These are phyloP conservation scores for Lucinisca nassula DNA, from an alignment of 2,888 invertebrate species.

Conservation along the genomic window DNA sequence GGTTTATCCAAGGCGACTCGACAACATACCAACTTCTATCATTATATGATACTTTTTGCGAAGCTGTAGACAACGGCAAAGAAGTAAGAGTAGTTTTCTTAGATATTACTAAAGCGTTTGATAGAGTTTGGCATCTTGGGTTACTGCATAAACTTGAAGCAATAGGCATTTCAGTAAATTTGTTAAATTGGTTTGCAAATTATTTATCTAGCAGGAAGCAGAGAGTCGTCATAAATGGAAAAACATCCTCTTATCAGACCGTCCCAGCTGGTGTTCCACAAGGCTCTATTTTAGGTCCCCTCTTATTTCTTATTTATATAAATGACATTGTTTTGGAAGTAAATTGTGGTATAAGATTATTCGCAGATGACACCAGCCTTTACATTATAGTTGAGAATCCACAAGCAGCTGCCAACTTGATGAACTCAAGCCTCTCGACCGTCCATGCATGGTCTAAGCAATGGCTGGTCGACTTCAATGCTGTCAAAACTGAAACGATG, in stretches of 20 bases:
- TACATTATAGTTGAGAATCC: too few species aligned
- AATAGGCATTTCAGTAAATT: background rate
- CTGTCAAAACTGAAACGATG: too few species aligned
- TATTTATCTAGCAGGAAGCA: background rate
- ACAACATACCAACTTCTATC: constrained; percentile 33
- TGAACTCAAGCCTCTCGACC: too few species aligned
- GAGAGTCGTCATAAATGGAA: background rate
- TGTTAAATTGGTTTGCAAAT: background rate
- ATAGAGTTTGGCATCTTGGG: constrained; percentile 38
- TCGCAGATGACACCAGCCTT: background rate
- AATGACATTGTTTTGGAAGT: background rate
- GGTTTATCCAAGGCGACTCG: constrained; percentile 33
- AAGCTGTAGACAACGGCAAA: constrained; percentile 32
- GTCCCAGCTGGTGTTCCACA: background rate
- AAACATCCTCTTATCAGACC: background rate
- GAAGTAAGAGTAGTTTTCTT: constrained; percentile 48
- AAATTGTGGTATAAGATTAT: background rate
- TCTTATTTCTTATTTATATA: background rate
- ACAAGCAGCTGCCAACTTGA: too few species aligned
- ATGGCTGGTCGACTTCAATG: too few species aligned
- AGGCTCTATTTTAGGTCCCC: background rate
- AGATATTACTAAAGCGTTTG: constrained; percentile 59
- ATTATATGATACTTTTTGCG: constrained; percentile 26
- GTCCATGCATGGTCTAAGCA: too few species aligned
- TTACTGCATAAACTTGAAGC: constrained; percentile 12